Conservation (phyloP, 1,140 invertebrate species). For the Drosophila ironensis region DNA sequence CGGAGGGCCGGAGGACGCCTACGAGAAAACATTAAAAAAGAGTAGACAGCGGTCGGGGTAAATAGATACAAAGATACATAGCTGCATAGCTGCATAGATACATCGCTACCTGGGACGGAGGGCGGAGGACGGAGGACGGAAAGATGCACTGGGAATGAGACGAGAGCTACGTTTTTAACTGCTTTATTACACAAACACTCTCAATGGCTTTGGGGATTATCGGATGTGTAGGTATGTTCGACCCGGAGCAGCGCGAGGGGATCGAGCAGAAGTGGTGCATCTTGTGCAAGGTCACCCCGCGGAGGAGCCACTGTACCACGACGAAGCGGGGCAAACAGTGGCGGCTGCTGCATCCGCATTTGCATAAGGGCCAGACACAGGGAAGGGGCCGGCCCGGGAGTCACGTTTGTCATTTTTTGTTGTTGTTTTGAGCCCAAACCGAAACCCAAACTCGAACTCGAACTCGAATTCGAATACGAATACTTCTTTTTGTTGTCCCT, state of each 20-base stretch:
- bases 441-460: no score
- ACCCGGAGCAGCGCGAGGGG: not conserved
- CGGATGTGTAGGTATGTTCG: no score
- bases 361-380: slow-evolving; percentile 22
- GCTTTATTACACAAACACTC: slow-evolving; percentile 1
- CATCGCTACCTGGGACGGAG: slow-evolving; percentile 47
- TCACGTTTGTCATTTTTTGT: slow-evolving; percentile 45
- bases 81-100: no score
- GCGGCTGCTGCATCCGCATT: slow-evolving; percentile 45
- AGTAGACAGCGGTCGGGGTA: slow-evolving; percentile 1
- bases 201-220: no score
- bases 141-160: slow-evolving; percentile 20
- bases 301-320: not conserved
- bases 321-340: no score
- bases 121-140: slow-evolving; percentile 22
- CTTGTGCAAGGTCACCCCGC: not conserved
- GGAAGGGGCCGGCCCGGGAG: slow-evolving; percentile 3
- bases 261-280: not conserved
- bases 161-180: slow-evolving; percentile 57
- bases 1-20: slow-evolving; percentile 15
- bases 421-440: slow-evolving; percentile 12
- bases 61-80: no score
- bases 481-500: not conserved
- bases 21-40: not conserved
- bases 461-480: not conserved